Evolutionary conservation across 2,888 invertebrate genomes (phyloP).

Genomic region (Nowickia ferox): DNA sequence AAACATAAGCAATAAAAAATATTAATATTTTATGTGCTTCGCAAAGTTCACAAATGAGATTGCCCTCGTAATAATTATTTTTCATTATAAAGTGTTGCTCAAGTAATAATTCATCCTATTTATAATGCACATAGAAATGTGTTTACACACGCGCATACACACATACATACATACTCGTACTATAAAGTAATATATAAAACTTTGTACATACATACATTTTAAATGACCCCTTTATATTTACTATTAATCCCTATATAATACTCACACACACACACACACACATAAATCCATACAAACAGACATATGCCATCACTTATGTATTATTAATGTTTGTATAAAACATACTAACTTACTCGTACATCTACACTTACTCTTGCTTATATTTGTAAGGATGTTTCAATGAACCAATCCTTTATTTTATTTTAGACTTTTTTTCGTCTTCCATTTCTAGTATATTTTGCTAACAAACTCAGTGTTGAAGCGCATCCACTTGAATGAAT

Average conservation of each 20-base stretch:
- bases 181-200: slow-evolving; percentile 24
- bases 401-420: slow-evolving; percentile 68
- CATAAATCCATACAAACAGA: background rate
- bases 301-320: slow-evolving; percentile 2
- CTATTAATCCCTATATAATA: slow-evolving; percentile 59
- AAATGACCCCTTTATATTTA: slow-evolving; percentile 65
- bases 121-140: slow-evolving; percentile 2
- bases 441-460: slow-evolving; percentile 48
- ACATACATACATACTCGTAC: background rate
- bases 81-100: slow-evolving; percentile 17
- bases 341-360: background rate
- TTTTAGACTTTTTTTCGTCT: slow-evolving; percentile 31
- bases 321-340: slow-evolving; percentile 9
- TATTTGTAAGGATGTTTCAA: slow-evolving; percentile 13
- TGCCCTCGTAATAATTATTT: background rate
- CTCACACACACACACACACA: background rate
- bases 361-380: background rate
- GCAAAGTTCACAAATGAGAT: no score
- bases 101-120: slow-evolving; percentile 54
- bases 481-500: slow-evolving; percentile 69
- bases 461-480: slow-evolving; percentile 62
- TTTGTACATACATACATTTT: slow-evolving; percentile 26
- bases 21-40: background rate
- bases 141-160: background rate
- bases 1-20: no score